Evolutionary conservation across 2,113 vertebrate genomes (phyloP).

Genomic region (Narcine bancroftii): DNA sequence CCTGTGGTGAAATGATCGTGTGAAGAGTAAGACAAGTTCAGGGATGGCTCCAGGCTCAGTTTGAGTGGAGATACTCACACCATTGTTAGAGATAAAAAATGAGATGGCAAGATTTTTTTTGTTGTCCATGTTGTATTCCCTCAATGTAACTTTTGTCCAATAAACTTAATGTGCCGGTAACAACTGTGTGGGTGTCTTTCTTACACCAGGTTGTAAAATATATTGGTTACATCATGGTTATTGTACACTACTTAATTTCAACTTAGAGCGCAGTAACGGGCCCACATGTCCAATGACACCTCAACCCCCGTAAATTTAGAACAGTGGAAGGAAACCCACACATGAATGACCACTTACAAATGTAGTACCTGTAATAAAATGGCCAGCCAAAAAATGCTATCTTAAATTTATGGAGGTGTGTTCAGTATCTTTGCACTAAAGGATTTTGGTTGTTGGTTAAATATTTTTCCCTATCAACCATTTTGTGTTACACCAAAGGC

Average conservation of each 20-base stretch:
- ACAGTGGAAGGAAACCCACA: too few species aligned
- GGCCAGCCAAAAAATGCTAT: background rate
- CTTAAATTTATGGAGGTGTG: background rate
- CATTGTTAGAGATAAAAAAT: background rate
- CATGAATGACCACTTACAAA: background rate
- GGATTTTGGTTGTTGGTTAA: too few species aligned
- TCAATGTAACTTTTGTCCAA: conserved; percentile 30
- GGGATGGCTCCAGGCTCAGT: background rate
- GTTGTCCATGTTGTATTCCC: background rate
- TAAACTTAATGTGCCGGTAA: conserved; percentile 25
- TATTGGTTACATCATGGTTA: background rate
- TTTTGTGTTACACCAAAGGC: background rate
- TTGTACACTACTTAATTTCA: background rate
- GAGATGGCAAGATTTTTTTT: background rate
- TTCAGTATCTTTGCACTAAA: background rate
- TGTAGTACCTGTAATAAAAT: background rate
- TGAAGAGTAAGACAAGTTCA: background rate
- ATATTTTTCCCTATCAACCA: background rate
- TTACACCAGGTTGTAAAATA: background rate
- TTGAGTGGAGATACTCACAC: background rate
- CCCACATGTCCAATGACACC: too few species aligned
- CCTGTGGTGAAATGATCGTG: background rate
- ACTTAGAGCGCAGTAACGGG: too few species aligned
- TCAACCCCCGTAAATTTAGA: too few species aligned
- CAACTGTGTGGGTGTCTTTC: background rate